Evolutionary conservation across 2,113 vertebrate genomes (phyloP).

Genomic region (Myotis davidii): DNA sequence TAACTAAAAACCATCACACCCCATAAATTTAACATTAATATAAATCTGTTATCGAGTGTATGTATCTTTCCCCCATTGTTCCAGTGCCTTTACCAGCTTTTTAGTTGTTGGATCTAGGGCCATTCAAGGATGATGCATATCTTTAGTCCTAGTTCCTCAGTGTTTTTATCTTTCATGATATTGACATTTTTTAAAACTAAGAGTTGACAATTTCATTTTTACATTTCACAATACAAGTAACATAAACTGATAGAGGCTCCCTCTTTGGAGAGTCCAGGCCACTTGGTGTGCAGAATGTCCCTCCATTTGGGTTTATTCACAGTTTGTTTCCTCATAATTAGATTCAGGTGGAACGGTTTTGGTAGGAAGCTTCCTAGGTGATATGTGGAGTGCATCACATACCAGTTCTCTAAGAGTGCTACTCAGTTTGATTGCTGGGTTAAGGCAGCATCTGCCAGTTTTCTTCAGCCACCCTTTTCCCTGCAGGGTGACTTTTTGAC

Average conservation of each 20-base stretch:
- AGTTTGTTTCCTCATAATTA: neutral
- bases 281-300: neutral
- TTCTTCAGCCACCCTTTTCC: neutral
- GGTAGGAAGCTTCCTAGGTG: neutral
- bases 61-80: neutral
- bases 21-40: neutral
- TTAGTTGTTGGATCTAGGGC: neutral
- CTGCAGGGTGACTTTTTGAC: neutral
- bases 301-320: neutral
- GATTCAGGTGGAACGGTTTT: neutral
- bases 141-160: neutral
- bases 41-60: neutral
- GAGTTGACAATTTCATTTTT: neutral
- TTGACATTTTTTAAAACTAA: neutral
- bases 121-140: neutral
- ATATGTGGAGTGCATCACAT: rapidly evolving
- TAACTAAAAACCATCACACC: neutral
- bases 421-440: neutral
- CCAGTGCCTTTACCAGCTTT: neutral
- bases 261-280: neutral
- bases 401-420: neutral
- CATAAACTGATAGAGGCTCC: neutral
- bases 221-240: neutral
- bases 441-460: neutral
- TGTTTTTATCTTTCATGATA: neutral